These are phyloP conservation scores for Elanoides forficatus DNA, from an alignment of 2,113 vertebrate genomes.

Conservation along the genomic window DNA sequence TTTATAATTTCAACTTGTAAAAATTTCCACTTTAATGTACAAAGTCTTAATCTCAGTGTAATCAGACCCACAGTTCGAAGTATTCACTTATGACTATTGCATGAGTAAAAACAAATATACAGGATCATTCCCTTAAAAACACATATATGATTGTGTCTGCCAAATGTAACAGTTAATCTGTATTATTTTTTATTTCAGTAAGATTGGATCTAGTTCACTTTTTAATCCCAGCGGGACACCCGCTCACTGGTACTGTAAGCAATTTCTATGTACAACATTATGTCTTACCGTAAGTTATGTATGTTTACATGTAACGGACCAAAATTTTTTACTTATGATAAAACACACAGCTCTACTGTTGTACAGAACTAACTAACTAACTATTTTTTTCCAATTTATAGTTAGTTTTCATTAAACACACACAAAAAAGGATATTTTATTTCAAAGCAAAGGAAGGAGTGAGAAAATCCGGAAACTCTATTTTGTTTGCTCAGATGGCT, in stretches of 20 bases:
- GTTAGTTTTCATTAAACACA: background rate
- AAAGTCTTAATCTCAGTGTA: background rate
- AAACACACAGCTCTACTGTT: background rate
- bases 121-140: background rate
- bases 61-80: background rate
- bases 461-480: background rate
- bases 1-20: background rate
- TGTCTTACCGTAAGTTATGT: background rate
- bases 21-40: background rate
- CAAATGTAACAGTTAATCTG: constrained; percentile 44
- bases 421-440: background rate
- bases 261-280: background rate
- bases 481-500: background rate
- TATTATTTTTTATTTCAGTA: background rate
- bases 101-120: background rate
- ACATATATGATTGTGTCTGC: background rate
- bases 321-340: background rate
- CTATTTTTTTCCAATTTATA: background rate
- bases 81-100: background rate
- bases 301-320: background rate
- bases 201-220: background rate
- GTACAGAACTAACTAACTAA: background rate
- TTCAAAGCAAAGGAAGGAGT: background rate
- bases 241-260: background rate
- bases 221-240: background rate